Percentiles rank a stretch among this genome's conserved stretches.
Conservation (phyloP, 2,113 vertebrate species). For the Hippoglossus stenolepis region DNA sequence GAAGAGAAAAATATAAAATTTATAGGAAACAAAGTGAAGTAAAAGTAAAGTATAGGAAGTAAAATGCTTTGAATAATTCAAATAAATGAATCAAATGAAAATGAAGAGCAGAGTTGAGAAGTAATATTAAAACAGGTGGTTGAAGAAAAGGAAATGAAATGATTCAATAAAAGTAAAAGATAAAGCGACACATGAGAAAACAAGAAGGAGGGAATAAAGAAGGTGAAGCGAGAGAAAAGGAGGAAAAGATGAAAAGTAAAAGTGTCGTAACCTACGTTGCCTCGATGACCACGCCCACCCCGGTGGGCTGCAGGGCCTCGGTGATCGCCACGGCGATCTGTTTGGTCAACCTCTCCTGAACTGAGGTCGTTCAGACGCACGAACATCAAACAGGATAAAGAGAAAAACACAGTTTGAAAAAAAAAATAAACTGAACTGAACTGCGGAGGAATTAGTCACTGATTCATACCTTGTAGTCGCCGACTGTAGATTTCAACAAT, state of each 20-base stretch:
- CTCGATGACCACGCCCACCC: constrained; percentile 96
- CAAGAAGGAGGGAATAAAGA: background rate
- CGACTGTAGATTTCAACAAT: constrained; percentile 99
- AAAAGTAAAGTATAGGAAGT: too few species aligned
- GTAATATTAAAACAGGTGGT: background rate
- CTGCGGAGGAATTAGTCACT: background rate
- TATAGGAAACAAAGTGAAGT: too few species aligned
- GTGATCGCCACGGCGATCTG: constrained; percentile 97
- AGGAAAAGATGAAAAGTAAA: too few species aligned
- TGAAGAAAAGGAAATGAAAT: background rate
- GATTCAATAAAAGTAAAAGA: too few species aligned
- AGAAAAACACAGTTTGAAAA: background rate
- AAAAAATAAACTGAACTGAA: constrained; percentile 7
- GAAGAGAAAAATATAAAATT: too few species aligned
- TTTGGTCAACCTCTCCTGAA: constrained; percentile 97
- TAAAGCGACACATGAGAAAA: too few species aligned
- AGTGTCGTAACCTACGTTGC: constrained; percentile 87
- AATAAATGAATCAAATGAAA: background rate
- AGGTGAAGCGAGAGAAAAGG: background rate
- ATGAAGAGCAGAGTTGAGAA: background rate
- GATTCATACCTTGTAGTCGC: constrained; percentile 91
- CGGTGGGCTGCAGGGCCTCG: constrained; percentile 93
- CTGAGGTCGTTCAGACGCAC: constrained; percentile 76
- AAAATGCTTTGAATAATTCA: too few species aligned
- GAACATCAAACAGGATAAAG: background rate